Percentiles rank a stretch among this genome's conserved stretches.
Evolutionary conservation across 1,140 invertebrate species (phyloP).

Genomic region (Palaemon carinicauda): DNA sequence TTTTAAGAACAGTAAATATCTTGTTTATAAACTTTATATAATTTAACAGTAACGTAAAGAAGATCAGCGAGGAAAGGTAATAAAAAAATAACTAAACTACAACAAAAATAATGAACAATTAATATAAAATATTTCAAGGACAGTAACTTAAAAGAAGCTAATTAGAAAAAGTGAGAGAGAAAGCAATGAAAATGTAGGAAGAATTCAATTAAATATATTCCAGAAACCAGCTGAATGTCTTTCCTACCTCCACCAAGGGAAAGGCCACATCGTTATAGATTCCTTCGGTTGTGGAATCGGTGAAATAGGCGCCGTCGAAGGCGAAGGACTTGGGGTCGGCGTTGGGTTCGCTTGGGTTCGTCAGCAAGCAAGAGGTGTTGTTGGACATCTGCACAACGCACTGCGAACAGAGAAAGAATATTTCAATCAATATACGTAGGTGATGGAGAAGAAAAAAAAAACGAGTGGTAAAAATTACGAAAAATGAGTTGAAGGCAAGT

Average conservation of each 20-base stretch:
- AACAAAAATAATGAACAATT: background rate
- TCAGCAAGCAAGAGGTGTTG: slow-evolving; percentile 68
- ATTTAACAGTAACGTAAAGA: too few species aligned
- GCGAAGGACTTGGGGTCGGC: slow-evolving; percentile 76
- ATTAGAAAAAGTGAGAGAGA: background rate
- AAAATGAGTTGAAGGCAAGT: too few species aligned
- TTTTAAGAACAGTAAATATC: too few species aligned
- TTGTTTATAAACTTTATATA: too few species aligned
- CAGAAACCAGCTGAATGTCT: background rate
- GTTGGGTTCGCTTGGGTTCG: slow-evolving; percentile 70
- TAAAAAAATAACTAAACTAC: too few species aligned
- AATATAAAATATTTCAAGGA: too few species aligned
- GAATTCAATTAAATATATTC: background rate
- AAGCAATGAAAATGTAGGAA: background rate
- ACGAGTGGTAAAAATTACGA: too few species aligned
- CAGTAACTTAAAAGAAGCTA: background rate
- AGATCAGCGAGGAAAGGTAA: too few species aligned
- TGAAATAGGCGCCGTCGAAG: slow-evolving; percentile 76
- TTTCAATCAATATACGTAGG: too few species aligned
- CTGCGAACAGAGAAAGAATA: too few species aligned
- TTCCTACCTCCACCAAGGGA: slow-evolving; percentile 74
- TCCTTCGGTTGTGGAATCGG: slow-evolving; percentile 72
- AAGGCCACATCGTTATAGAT: slow-evolving; percentile 77
- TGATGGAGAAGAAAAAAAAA: too few species aligned
- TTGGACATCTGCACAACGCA: slow-evolving; percentile 78